Evolutionary conservation across 2,888 invertebrate genomes (phyloP).

Genomic region (Trichopria drosophilae): DNA sequence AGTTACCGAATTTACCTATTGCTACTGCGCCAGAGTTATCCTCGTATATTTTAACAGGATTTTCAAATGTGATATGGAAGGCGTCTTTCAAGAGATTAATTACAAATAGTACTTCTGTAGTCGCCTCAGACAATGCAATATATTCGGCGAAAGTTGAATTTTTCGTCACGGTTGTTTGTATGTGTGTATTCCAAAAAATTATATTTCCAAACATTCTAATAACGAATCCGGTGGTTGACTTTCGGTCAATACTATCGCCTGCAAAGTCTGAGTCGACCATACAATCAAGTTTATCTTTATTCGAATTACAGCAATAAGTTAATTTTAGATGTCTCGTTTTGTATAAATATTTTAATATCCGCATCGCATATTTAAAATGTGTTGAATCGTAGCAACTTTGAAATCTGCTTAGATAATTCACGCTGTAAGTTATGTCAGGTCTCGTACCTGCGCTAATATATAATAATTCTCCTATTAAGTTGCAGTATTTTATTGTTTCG

Average conservation of each 20-base stretch:
- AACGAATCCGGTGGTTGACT: conserved; percentile 40
- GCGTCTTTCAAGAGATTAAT: too few species aligned
- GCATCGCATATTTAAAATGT: conserved; percentile 27
- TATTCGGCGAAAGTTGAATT: conserved; percentile 41
- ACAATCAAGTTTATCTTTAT: conserved; percentile 22
- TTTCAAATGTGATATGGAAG: too few species aligned
- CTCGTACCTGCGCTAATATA: conserved; percentile 24
- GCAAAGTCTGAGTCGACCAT: conserved; percentile 31
- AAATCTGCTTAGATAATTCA: too few species aligned
- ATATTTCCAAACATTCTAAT: conserved; percentile 48
- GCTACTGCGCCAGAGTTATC: too few species aligned
- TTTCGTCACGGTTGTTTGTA: conserved; percentile 18
- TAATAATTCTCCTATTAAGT: conserved; percentile 27
- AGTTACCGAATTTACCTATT: too few species aligned
- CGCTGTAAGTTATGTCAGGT: conserved; percentile 26
- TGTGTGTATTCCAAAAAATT: conserved; percentile 20
- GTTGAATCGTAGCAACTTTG: conserved; percentile 19
- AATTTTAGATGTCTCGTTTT: conserved; percentile 28
- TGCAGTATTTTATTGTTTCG: conserved; percentile 24
- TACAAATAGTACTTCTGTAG: too few species aligned
- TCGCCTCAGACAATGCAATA: conserved; percentile 42
- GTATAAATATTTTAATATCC: conserved; percentile 30
- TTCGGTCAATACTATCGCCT: conserved; percentile 25
- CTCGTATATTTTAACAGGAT: too few species aligned
- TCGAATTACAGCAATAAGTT: conserved; percentile 10